Conservation (phyloP, 2,113 vertebrate genomes). For the Brienomyrus longianalis region DNA sequence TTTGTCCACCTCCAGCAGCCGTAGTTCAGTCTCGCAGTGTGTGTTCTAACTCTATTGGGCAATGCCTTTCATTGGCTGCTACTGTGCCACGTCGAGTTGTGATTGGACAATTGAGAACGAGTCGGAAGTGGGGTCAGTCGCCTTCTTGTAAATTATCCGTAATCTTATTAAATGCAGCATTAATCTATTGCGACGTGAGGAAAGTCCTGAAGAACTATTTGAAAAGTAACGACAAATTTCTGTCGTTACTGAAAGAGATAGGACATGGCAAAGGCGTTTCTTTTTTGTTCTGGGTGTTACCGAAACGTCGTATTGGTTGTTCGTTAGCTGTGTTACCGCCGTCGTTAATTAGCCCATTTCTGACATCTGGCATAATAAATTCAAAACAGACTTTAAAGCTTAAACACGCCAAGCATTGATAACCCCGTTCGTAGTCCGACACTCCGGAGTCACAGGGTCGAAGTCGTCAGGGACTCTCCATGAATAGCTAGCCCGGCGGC, state of each 20-base stretch:
- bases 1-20: neutral
- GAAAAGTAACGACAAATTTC: neutral
- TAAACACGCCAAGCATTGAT: neutral
- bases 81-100: neutral
- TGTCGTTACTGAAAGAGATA: neutral
- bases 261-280: neutral
- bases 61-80: neutral
- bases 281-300: neutral
- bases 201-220: neutral
- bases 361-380: neutral
- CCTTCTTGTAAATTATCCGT: neutral
- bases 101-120: constrained; percentile 47
- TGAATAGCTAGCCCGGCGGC: neutral
- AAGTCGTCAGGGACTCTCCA: neutral
- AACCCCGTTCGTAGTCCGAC: neutral
- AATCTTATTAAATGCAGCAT: neutral
- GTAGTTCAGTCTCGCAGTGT: constrained; percentile 35
- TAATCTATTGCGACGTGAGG: neutral
- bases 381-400: neutral
- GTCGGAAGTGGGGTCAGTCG: constrained; percentile 15
- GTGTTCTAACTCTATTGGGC: constrained; percentile 62
- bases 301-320: neutral
- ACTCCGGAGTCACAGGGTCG: neutral
- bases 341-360: neutral
- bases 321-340: neutral